These are phyloP conservation scores for Argyresthia albistria DNA, from an alignment of 2,888 invertebrate genomes.

Conservation along the genomic window DNA sequence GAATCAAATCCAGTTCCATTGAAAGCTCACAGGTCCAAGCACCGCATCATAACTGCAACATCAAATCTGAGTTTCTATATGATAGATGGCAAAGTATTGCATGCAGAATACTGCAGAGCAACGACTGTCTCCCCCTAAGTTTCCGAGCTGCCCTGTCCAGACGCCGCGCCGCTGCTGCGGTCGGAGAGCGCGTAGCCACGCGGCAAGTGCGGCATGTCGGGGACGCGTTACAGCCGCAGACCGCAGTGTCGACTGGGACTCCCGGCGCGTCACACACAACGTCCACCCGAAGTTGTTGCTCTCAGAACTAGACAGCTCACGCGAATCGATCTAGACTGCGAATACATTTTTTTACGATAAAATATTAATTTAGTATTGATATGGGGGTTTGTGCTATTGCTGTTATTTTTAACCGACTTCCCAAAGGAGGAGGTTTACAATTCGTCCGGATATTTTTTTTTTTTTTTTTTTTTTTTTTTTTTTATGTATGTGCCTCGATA, in stretches of 20 bases:
- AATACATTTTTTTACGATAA: conserved; percentile 27
- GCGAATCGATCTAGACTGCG: conserved; percentile 44
- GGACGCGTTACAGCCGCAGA: conserved; percentile 28
- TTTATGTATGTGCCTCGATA: too few relatives aligned
- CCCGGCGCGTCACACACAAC: conserved; percentile 26
- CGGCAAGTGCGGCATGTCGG: neutral
- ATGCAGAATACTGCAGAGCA: neutral
- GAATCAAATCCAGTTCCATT: too few relatives aligned
- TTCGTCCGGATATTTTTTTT: too few relatives aligned
- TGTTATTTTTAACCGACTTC: conserved; percentile 15
- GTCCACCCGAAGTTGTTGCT: conserved; percentile 20
- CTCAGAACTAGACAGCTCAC: conserved; percentile 19
- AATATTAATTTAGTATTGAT: conserved; percentile 12
- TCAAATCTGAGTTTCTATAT: neutral
- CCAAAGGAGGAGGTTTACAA: too few relatives aligned
- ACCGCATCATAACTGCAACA: neutral
- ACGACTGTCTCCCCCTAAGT: neutral
- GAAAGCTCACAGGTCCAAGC: neutral
- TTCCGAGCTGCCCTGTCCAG: neutral
- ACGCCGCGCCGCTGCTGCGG: neutral
- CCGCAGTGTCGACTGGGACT: conserved; percentile 49
- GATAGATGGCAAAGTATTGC: too few relatives aligned
- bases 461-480: too few relatives aligned
- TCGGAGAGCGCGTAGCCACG: neutral
- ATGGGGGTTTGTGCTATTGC: conserved; percentile 2